Conservation (phyloP, 1,140 invertebrate genomes). For the Anoplolepis gracilipes region DNA sequence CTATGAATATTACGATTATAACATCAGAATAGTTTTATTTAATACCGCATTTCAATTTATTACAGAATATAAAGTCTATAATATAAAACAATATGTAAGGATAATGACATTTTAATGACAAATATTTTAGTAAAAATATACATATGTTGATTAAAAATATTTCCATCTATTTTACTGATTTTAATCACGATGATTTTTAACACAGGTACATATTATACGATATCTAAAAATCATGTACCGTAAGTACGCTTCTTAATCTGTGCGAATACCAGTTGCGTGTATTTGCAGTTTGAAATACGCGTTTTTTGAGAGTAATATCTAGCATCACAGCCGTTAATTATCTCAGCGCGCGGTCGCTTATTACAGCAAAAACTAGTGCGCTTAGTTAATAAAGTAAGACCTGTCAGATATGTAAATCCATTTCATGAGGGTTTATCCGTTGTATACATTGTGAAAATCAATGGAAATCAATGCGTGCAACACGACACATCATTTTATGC, state of each 20-base stretch:
- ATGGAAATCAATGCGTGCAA: slow-evolving; percentile 53
- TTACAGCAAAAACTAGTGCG: slow-evolving; percentile 38
- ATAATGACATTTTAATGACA: no score
- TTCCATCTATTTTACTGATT: not conserved
- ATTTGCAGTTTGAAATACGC: not conserved
- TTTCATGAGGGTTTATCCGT: not conserved
- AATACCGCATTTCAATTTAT: not conserved
- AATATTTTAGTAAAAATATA: no score
- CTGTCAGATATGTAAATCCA: slow-evolving; percentile 15
- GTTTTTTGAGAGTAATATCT: slow-evolving; percentile 19
- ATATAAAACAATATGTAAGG: no score
- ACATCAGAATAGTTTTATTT: not conserved
- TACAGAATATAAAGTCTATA: not conserved
- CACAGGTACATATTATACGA: not conserved
- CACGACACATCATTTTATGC: slow-evolving; percentile 26
- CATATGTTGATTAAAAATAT: no score
- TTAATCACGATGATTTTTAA: not conserved
- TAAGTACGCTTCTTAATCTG: not conserved
- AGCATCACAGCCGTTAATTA: slow-evolving; percentile 32
- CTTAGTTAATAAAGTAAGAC: slow-evolving; percentile 41
- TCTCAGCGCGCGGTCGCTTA: slow-evolving; percentile 1
- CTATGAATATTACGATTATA: not conserved
- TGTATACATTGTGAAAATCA: slow-evolving; percentile 40
- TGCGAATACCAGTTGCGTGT: slow-evolving; percentile 9
- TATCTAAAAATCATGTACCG: slow-evolving; percentile 7